Evolutionary conservation across 2,888 invertebrate species (phyloP), one percentile per base, ranked within the genome.

Genomic region (Cerastis rubricosa): DNA sequence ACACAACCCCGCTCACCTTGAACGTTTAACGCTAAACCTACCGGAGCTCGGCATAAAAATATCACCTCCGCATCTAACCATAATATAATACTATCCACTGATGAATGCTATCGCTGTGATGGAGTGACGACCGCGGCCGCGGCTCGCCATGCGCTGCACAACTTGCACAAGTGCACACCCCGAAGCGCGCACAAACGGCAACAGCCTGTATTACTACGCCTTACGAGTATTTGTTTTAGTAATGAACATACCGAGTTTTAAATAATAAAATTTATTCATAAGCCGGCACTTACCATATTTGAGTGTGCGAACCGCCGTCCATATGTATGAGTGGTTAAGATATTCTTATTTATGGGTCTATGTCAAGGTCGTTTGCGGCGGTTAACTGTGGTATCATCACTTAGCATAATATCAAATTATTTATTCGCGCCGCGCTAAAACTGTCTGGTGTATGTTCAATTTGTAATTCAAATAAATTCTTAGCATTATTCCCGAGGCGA

Each of bases 201-300:
- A 88, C 96, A 96, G 89, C 96, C 96, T 96, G 95, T 96, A 94
- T 92, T 95, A 96, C 96, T 96, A 96, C 95, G 94, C 89, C 91
- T 91, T 94, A 95, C 96, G 95, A 94, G 94, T 96, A 96, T 96
- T 96, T 96, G 96, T 96, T 96, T 96, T 96, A 96, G 96, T 96
- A 96, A 96, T 96, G 96, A 96, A 96, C 96, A 95, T 96, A 94
- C 95, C 93, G 94, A 95, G 95, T 96, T 96, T 96, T 96, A 96
- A 96, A 96, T 96, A 96, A 96, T 96, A 96, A 96, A 96, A 96
- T 96, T 93, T 96, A 96, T 96, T 96, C 96, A 96, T 96, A 96
- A 96, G 95, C 94, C 94, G 93, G 94, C 94, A 95, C 96, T 96
- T 96, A 95, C 95, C 96, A 96, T 96, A 96, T 95, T 94, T 92